Percentiles rank a stretch among this genome's conserved stretches.
phyloP scores from a whole-genome alignment of 2,797 vertebrate genomes.

The Heteromormyrus szaboi region DNA sequence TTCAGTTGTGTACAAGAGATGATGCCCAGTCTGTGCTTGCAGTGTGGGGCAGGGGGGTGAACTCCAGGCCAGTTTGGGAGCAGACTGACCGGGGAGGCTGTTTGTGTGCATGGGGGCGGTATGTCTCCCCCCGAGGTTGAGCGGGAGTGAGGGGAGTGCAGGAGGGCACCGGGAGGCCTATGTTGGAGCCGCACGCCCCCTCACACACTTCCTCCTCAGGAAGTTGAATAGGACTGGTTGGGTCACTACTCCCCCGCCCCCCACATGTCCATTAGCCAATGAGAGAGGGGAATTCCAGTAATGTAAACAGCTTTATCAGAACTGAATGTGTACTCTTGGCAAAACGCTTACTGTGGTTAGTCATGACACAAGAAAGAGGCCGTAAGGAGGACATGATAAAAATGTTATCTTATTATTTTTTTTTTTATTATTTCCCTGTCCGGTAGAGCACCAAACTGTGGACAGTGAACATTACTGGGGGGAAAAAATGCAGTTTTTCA shows the following conservation, averaged over 20 bases:
- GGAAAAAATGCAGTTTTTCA: not conserved
- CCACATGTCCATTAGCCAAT: not conserved
- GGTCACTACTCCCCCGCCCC: not conserved
- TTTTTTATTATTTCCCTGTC: slow-evolving; percentile 6
- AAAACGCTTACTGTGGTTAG: not conserved
- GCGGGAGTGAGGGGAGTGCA: not conserved
- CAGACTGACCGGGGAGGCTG: not conserved
- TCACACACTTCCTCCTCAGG: slow-evolving; percentile 8
- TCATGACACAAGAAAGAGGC: not conserved
- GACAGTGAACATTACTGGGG: not conserved
- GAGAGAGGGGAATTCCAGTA: slow-evolving; percentile 12
- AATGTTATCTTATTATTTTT: not conserved
- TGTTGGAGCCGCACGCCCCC: not conserved
- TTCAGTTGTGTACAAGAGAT: not conserved
- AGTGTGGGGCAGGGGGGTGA: not conserved
- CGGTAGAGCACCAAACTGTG: not conserved
- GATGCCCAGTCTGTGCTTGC: not conserved
- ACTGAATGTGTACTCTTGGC: not conserved
- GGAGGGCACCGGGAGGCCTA: not conserved
- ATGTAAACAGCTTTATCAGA: slow-evolving; percentile 18
- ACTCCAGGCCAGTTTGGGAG: not conserved
- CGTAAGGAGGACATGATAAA: not conserved
- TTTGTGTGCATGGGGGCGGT: not conserved
- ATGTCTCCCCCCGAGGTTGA: not conserved
- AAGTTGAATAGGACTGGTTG: not conserved